Conservation (phyloP, 1,140 invertebrate genomes). For the Pachypsylla venusta region DNA sequence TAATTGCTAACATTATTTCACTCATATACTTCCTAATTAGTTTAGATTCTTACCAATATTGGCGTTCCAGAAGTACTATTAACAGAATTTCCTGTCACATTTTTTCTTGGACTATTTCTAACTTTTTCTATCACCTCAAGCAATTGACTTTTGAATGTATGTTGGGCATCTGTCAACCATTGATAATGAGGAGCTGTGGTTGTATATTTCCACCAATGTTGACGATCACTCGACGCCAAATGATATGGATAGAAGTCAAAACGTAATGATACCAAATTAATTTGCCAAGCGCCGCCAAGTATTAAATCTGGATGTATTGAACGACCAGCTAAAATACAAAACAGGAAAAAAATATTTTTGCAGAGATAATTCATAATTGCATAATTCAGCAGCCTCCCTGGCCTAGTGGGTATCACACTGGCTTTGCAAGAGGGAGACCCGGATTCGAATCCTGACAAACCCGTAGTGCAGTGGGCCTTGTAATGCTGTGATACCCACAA, state of each 20-base stretch:
- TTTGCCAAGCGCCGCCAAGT: conserved; percentile 86
- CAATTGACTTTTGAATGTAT: conserved; percentile 39
- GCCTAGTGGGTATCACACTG: too few relatives aligned
- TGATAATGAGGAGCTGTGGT: conserved; percentile 48
- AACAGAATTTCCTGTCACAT: too few relatives aligned
- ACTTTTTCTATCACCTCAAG: conserved; percentile 15
- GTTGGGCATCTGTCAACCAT: conserved; percentile 56
- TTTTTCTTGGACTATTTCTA: background rate
- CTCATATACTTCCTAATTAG: too few relatives aligned
- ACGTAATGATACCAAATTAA: conserved; percentile 74
- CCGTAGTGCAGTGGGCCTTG: too few relatives aligned
- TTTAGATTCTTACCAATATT: too few relatives aligned
- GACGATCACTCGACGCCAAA: conserved; percentile 66
- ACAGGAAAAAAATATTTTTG: conserved; percentile 11
- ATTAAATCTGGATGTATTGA: conserved; percentile 67
- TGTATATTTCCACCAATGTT: conserved; percentile 70
- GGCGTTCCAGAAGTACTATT: too few relatives aligned
- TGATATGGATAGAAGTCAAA: conserved; percentile 96
- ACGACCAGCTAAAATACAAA: conserved; percentile 46
- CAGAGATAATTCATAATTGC: too few relatives aligned
- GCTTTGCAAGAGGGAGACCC: too few relatives aligned
- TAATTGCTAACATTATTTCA: too few relatives aligned
- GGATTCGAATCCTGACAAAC: too few relatives aligned
- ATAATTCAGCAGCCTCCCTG: too few relatives aligned
- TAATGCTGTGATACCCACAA: too few relatives aligned